Conservation (phyloP, 2,113 vertebrate genomes). For the Dermatemys mawii region DNA sequence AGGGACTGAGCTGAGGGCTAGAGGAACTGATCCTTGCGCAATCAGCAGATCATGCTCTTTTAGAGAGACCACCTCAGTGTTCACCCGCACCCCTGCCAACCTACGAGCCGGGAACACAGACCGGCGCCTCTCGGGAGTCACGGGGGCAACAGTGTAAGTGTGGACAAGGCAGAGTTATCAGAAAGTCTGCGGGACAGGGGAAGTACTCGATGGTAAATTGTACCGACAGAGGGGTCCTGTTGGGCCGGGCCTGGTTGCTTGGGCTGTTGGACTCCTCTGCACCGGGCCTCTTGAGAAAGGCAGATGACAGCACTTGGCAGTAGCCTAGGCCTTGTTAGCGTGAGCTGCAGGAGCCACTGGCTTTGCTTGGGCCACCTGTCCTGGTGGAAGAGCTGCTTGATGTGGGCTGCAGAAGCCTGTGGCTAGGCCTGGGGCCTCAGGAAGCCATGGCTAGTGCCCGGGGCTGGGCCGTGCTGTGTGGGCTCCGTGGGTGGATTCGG, state of each 20-base stretch:
- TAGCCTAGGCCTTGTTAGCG: neutral
- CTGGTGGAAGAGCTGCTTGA: neutral
- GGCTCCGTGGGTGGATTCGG: neutral
- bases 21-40: neutral
- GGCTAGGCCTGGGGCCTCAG: neutral
- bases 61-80: neutral
- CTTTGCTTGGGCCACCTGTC: accelerated
- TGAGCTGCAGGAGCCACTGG: accelerated
- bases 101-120: accelerated
- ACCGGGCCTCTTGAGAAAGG: neutral
- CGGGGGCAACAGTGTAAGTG: accelerated
- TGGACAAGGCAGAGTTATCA: neutral
- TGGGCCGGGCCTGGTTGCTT: neutral
- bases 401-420: neutral
- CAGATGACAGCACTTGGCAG: accelerated
- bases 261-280: neutral
- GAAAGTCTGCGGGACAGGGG: neutral
- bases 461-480: accelerated
- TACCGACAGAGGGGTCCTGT: neutral
- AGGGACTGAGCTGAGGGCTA: neutral
- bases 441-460: neutral
- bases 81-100: neutral
- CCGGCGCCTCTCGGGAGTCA: neutral
- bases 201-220: neutral
- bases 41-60: neutral